Evolutionary conservation across 2,888 invertebrate genomes (phyloP), one percentile per base, ranked within the genome.

Genomic region (Rotaria sp.): DNA sequence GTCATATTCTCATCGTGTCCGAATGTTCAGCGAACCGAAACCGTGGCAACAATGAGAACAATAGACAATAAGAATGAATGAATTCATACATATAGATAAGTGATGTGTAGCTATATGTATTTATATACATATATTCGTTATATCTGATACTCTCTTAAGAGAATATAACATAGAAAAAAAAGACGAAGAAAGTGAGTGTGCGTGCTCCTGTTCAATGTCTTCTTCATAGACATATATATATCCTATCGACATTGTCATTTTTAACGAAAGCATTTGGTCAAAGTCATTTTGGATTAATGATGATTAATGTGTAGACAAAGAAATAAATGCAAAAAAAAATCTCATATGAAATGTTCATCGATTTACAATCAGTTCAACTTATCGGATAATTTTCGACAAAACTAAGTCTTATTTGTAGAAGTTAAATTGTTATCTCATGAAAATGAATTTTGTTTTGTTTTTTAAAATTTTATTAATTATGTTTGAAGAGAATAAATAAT

Each of bases 251-350:
- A 67, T 67, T 67, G 67, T 67, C 67, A 67, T 67, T 67, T 67
- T 67, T 67, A 67, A 67, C 67, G 15, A 67, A 67, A 67, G 67
- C 67, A 67, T 35, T 67, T 67, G 67, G 35, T 67, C 67, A 67
- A 67, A 67, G 67, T 67, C 67, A 67, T 35, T 35, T 35, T 35
- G 67, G 67, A 67, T 67, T 67, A 67, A 35, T 35, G 67, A 67
- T 67, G 35, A 67, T 67, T 35, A 67, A 67, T 67, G 67, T 18
- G 21, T 1, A 67, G 67, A 67, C 35, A 38, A 67, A 26, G 10
- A 55, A 26, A 55, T 26, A 24, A 18, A n/a, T n/a, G n/a, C n/a
- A n/a, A 50, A 45, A 52, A 52, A 21, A 52, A 10, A 24, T 55
- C 26, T 55, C 24, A 55, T 55, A 55, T 35, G 67, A 67, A 67